These are phyloP conservation scores for Ichneumoninae sp. DNA, from an alignment of 2,888 invertebrate species.

Conservation along the genomic window DNA sequence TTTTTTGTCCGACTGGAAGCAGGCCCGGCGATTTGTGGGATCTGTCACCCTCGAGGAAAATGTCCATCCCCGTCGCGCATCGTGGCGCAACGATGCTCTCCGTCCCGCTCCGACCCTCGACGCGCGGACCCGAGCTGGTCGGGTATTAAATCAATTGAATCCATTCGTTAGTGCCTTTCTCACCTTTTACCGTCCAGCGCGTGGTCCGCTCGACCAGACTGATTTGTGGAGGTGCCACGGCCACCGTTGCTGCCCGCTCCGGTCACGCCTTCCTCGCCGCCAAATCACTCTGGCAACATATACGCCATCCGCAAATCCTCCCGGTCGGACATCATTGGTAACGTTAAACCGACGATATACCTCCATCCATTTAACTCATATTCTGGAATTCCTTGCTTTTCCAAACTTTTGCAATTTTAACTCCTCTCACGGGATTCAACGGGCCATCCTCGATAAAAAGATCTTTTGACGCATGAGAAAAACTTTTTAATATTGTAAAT, in stretches of 20 bases:
- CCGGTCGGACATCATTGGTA: constrained; percentile 38
- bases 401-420: neutral
- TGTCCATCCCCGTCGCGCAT: neutral
- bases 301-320: constrained; percentile 7
- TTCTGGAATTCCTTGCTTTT: too few relatives aligned
- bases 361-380: constrained; percentile 1
- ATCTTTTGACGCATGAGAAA: too few relatives aligned
- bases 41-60: constrained; percentile 3
- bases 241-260: constrained; percentile 19
- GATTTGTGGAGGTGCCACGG: constrained; percentile 63
- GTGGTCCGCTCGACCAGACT: constrained; percentile 51
- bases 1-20: neutral
- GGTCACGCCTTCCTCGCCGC: constrained; percentile 57
- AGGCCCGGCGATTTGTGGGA: neutral
- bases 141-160: constrained; percentile 68
- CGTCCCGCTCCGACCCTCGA: constrained; percentile 23
- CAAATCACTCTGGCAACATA: constrained; percentile 32
- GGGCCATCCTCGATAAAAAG: neutral
- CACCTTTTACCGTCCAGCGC: constrained; percentile 54
- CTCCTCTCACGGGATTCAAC: neutral
- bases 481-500: too few relatives aligned
- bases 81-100: constrained; percentile 21
- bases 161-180: constrained; percentile 66
- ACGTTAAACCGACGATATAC: constrained; percentile 39
- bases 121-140: constrained; percentile 25